Evolutionary conservation across 2,113 vertebrate species (phyloP).

Genomic region (Aegithalos caudatus): DNA sequence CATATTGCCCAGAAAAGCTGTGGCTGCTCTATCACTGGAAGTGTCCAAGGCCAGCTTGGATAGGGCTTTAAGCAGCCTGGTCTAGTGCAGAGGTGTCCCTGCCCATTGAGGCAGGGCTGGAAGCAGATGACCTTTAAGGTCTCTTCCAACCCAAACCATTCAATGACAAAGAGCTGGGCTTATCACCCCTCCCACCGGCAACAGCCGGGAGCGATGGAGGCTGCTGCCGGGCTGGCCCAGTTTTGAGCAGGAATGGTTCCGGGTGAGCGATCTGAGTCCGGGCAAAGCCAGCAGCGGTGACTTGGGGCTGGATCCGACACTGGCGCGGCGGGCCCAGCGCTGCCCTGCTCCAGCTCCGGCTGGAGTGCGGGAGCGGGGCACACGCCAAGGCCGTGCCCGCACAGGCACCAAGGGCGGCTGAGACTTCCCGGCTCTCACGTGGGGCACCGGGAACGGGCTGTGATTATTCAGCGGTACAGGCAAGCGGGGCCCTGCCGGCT

Average conservation of each 20-base stretch:
- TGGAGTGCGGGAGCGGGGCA: accelerated
- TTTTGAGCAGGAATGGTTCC: background rate
- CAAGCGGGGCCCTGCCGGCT: background rate
- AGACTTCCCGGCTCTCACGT: background rate
- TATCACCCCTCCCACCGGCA: background rate
- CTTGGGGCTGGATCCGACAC: accelerated
- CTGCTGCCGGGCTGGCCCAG: background rate
- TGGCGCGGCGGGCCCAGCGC: accelerated
- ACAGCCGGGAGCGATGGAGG: background rate
- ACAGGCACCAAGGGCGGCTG: accelerated
- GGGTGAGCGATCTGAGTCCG: accelerated
- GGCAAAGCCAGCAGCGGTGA: accelerated
- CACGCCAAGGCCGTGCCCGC: accelerated
- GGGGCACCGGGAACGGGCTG: accelerated
- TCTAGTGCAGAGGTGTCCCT: background rate
- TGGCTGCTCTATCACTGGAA: background rate
- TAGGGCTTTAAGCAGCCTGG: background rate
- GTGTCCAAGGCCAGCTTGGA: background rate
- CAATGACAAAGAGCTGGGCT: accelerated
- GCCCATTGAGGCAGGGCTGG: no score
- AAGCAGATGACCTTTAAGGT: background rate
- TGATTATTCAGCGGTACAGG: accelerated
- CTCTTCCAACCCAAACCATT: background rate
- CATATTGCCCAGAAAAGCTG: background rate
- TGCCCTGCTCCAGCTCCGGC: accelerated